phyloP scores from a whole-genome alignment of 2,888 invertebrate genomes.

The Acleris emargana region DNA sequence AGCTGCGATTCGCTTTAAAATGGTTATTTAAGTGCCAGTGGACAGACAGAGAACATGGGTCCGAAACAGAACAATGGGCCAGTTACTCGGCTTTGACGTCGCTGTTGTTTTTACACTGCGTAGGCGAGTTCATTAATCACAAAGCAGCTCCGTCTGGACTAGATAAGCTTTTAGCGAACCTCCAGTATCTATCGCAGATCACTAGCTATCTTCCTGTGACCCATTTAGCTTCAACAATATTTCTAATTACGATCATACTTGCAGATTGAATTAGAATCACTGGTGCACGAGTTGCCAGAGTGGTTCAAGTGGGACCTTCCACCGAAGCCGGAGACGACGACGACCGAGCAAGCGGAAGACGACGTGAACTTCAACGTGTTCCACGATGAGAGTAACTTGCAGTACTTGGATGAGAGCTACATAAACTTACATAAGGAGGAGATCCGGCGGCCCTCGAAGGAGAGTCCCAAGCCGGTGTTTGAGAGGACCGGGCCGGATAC shows the following conservation, averaged over 20 bases:
- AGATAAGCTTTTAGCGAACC: constrained; percentile 64
- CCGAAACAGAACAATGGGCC: constrained; percentile 60
- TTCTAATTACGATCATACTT: constrained; percentile 40
- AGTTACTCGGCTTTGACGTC: constrained; percentile 64
- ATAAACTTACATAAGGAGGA: constrained; percentile 77
- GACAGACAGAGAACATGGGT: constrained; percentile 50
- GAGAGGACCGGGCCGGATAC: constrained; percentile 74
- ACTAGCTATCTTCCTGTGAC: constrained; percentile 45
- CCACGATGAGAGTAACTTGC: constrained; percentile 74
- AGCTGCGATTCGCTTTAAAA: constrained; percentile 34
- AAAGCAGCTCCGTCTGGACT: constrained; percentile 64
- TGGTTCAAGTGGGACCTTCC: constrained; percentile 81
- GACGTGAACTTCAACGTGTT: constrained; percentile 73
- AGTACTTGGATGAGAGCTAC: constrained; percentile 77
- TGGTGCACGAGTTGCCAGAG: constrained; percentile 67
- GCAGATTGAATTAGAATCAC: constrained; percentile 75
- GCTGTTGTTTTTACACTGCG: constrained; percentile 72
- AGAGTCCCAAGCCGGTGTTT: constrained; percentile 62
- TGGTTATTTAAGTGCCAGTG: constrained; percentile 46
- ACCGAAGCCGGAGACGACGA: constrained; percentile 70
- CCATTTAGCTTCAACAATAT: constrained; percentile 28
- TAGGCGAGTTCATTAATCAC: constrained; percentile 77
- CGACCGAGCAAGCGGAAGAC: constrained; percentile 70
- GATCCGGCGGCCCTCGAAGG: constrained; percentile 72
- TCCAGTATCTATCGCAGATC: constrained; percentile 58